These are phyloP conservation scores for Epizoanthus ramosus DNA, from an alignment of 92 coral and sea anemone genomes.

Conservation along the genomic window DNA sequence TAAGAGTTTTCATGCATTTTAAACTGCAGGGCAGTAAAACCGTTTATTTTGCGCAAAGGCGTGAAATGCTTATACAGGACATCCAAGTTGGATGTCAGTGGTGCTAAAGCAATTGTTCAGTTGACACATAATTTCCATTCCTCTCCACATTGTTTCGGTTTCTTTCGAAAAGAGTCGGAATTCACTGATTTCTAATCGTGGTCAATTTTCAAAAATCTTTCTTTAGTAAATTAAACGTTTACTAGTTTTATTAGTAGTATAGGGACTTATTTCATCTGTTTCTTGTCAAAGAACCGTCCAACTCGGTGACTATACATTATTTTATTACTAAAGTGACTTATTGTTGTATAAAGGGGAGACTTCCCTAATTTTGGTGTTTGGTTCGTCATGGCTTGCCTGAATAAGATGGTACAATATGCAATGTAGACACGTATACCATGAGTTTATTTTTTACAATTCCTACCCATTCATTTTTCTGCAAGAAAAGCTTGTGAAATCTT, in stretches of 20 bases:
- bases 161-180: not conserved
- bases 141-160: not conserved
- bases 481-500: not conserved
- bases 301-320: not conserved
- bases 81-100: not conserved
- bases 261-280: not conserved
- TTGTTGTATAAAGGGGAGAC: not conserved
- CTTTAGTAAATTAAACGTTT: not conserved
- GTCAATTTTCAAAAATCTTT: not conserved
- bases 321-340: not conserved
- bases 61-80: no score
- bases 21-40: constrained; percentile 37
- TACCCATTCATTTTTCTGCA: no score
- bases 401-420: not conserved
- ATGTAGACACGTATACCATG: not conserved
- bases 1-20: not conserved
- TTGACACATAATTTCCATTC: not conserved
- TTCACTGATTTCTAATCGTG: not conserved
- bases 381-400: constrained; percentile 6
- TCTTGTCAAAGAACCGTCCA: not conserved
- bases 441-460: not conserved
- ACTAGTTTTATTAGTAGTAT: not conserved
- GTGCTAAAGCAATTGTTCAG: not conserved
- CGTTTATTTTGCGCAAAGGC: not conserved
- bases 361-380: no score